phyloP scores from a whole-genome alignment of 2,797 vertebrate species.

The Gastrophryne carolinensis region DNA sequence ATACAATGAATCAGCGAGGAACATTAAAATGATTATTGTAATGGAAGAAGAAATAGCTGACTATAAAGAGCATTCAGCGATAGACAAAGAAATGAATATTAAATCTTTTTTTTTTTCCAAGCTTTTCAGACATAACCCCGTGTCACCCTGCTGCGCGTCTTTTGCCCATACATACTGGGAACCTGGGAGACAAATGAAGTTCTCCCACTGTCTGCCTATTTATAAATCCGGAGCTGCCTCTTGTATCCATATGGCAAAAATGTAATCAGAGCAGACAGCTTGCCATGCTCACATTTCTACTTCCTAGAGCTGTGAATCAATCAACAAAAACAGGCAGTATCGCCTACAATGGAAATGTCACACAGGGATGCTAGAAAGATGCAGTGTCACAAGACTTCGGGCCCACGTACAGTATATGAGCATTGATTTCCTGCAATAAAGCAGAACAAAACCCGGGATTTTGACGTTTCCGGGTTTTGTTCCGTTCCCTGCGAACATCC shows the following conservation, averaged over 20 bases:
- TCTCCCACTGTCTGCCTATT: slow-evolving; percentile 22
- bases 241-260: slow-evolving; percentile 20
- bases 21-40: slow-evolving; percentile 1
- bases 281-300: slow-evolving; percentile 8
- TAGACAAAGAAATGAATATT: slow-evolving; percentile 13
- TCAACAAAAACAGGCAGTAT: slow-evolving; percentile 7
- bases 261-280: slow-evolving; percentile 12
- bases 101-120: not conserved
- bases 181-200: slow-evolving; percentile 11
- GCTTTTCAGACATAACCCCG: not conserved
- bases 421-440: too few species aligned
- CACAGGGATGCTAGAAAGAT: too few species aligned
- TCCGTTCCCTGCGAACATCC: too few species aligned
- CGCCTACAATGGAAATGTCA: not conserved
- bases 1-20: not conserved
- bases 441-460: too few species aligned
- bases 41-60: not conserved
- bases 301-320: slow-evolving; percentile 8
- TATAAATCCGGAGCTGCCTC: not conserved
- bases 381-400: too few species aligned
- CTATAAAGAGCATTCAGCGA: not conserved
- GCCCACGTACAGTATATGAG: too few species aligned
- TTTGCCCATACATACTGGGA: slow-evolving; percentile 1
- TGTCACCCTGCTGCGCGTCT: slow-evolving; percentile 14
- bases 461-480: too few species aligned